A percentile compares a stretch with the other conserved stretches of the same genome.
Evolutionary conservation across 1,140 invertebrate genomes (phyloP).

Genomic region (Drosophila carrolli): DNA sequence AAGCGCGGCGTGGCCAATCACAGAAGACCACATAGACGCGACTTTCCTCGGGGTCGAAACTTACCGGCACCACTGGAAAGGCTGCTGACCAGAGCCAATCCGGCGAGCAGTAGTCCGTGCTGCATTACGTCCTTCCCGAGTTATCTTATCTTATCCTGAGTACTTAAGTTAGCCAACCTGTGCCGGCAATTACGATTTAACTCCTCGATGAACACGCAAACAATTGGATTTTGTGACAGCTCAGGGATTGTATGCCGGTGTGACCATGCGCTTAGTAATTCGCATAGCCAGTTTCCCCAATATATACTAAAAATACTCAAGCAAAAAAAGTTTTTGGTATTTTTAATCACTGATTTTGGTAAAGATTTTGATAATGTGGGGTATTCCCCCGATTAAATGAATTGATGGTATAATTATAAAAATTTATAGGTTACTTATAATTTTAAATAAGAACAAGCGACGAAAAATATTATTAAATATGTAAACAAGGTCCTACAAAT

Average conservation of each 20-base stretch:
- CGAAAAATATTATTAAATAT: too few relatives aligned
- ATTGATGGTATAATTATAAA: too few relatives aligned
- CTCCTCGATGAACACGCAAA: conserved; percentile 61
- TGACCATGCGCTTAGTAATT: neutral
- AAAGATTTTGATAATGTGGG: too few relatives aligned
- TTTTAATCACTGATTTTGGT: too few relatives aligned
- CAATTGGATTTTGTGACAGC: conserved; percentile 51
- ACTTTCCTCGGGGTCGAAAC: conserved; percentile 5
- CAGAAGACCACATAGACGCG: conserved; percentile 73
- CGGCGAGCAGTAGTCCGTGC: conserved; percentile 47
- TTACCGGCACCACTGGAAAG: conserved; percentile 54
- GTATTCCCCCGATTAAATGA: too few relatives aligned
- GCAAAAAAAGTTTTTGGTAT: too few relatives aligned
- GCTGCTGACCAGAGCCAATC: conserved; percentile 48
- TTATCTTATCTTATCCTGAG: neutral
- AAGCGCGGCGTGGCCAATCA: conserved; percentile 73
- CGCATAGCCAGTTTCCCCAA: neutral
- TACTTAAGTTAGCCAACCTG: neutral
- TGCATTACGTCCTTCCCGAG: conserved; percentile 37
- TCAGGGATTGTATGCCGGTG: conserved; percentile 12
- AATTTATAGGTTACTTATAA: too few relatives aligned
- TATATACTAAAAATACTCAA: neutral
- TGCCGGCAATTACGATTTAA: conserved; percentile 15
- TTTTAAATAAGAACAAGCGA: too few relatives aligned
- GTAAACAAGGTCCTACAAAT: too few relatives aligned